Conservation (phyloP, 2,797 vertebrate species). For the Tokudaia tokunoshimensis region DNA sequence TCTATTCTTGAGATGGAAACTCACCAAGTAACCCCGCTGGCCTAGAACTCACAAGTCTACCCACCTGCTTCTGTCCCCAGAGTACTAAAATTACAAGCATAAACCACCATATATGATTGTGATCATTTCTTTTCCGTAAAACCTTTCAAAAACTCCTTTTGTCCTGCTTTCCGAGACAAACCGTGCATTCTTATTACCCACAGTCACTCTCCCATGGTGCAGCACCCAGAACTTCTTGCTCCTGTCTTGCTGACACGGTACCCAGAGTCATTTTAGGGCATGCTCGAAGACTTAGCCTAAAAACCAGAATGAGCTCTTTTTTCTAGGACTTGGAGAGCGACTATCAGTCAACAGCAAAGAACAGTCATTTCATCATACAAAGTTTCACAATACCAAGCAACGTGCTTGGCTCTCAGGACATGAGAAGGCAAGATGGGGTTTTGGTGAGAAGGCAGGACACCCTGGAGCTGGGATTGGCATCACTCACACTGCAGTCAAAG, state of each 20-base stretch:
- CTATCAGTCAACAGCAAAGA: neutral
- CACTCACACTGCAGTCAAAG: neutral
- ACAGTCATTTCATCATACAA: neutral
- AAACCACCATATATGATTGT: accelerated
- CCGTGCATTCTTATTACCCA: neutral
- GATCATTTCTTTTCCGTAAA: neutral
- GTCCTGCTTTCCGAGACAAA: neutral
- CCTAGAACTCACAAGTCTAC: neutral
- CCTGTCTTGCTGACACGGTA: neutral
- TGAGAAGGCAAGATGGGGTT: neutral
- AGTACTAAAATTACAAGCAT: neutral
- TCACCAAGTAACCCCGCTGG: neutral
- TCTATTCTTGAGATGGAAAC: neutral
- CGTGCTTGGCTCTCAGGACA: neutral
- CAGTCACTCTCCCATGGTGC: neutral
- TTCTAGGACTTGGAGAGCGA: neutral
- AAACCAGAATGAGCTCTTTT: neutral
- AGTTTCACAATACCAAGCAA: neutral
- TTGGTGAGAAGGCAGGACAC: neutral
- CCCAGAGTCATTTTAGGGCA: neutral
- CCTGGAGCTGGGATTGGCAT: neutral
- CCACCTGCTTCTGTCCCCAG: neutral
- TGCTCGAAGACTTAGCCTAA: neutral
- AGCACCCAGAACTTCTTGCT: neutral
- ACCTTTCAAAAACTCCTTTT: neutral